Evolutionary conservation across 2,888 invertebrate genomes (phyloP), one percentile per base, ranked within the genome.

Genomic region (Diplolepis rosae): DNA sequence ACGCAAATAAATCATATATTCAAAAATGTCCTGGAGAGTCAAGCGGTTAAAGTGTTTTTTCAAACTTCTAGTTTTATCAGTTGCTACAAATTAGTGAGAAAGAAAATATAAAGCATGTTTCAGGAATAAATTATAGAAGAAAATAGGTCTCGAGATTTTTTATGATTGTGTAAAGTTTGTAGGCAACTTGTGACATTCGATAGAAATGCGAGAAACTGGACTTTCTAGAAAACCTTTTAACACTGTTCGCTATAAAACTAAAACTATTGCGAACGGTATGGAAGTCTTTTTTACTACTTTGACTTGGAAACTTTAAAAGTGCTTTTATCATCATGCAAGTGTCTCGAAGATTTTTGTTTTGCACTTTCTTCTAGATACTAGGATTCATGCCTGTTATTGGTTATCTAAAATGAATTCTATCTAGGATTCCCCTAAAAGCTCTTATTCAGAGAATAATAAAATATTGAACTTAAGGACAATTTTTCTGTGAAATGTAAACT

Each of bases 171-270:
- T n/a, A 61, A 61, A 61, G 39, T 39, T 61, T 15, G 61, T 9
- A 39, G 61, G 61, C 61, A 61, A 42, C 39, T 24, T 56, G 18
- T 66, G 72, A 70, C 65, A 72, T 74, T 70, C 35, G 72, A 70
- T 72, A 73, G n/a, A 74, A 79, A 74, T 70, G 71, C 68, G 70
- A 73, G 71, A 65, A 68, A 71, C 66, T 73, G 69, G 65, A 68
- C 30, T 50, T 65, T 72, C 71, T 65, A 69, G 71, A 73, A 79
- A 77, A 73, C 70, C 69, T 68, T 80, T 79, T 75, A 76, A 80
- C 68, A 72, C 73, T 76, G 73, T 66, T 71, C 72, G 67, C 76
- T 78, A 78, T 80, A 80, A 80, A 77, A 73, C 75, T 77, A 75
- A 80, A 80, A 80, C 80, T 74, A 73, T 75, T 70, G 68, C 69